Percentiles rank a stretch among this genome's conserved stretches.
These are phyloP conservation scores for Cydia amplana DNA, from an alignment of 1,140 invertebrate genomes.

Conservation along the genomic window DNA sequence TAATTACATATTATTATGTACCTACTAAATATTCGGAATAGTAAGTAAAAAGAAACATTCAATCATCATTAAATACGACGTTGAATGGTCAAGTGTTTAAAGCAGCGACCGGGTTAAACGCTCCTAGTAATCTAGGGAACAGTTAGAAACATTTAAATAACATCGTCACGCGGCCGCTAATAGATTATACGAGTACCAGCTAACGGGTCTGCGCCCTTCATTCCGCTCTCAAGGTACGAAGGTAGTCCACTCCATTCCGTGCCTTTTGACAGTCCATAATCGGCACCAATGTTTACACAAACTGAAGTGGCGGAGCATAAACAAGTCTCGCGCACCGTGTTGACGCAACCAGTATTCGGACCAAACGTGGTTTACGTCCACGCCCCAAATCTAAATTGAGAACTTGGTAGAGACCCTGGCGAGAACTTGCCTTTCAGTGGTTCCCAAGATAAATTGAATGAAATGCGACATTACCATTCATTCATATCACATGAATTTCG, in stretches of 20 bases:
- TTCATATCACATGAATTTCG: neutral
- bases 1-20: neutral
- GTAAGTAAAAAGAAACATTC: neutral
- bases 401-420: neutral
- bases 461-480: neutral
- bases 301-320: slow-evolving; percentile 47
- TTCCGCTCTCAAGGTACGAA: slow-evolving; percentile 45
- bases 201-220: slow-evolving; percentile 63
- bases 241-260: slow-evolving; percentile 33
- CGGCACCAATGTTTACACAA: slow-evolving; percentile 54
- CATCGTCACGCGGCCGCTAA: slow-evolving; percentile 57
- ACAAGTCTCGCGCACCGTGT: slow-evolving; percentile 40
- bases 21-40: slow-evolving; percentile 17
- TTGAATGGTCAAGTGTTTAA: neutral
- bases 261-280: slow-evolving; percentile 45
- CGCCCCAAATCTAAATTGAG: slow-evolving; percentile 13
- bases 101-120: slow-evolving; percentile 49
- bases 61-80: slow-evolving; percentile 33
- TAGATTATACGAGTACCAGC: slow-evolving; percentile 46
- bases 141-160: slow-evolving; percentile 69
- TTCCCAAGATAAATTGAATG: too few relatives aligned
- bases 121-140: slow-evolving; percentile 46
- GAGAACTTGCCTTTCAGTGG: too few relatives aligned
- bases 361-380: neutral
- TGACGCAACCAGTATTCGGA: slow-evolving; percentile 11